These are phyloP conservation scores for Desmodus rotundus DNA, from an alignment of 2,113 vertebrate genomes.

Conservation along the genomic window DNA sequence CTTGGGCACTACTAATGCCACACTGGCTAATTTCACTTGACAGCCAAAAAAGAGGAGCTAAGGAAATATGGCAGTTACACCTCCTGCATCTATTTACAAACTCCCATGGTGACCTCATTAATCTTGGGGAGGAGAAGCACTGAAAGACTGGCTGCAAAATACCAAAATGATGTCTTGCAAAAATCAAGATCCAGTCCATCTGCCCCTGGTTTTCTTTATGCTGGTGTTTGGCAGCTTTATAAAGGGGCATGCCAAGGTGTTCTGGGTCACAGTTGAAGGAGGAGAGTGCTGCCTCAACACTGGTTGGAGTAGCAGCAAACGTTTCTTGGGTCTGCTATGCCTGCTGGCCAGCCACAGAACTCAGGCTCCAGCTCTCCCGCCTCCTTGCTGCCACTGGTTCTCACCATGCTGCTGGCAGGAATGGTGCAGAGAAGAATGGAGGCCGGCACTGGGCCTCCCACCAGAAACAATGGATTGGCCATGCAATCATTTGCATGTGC, in stretches of 20 bases:
- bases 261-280: neutral
- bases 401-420: neutral
- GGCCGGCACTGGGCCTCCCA: neutral
- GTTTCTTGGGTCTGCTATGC: neutral
- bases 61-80: constrained; percentile 78
- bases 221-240: neutral
- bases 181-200: constrained; percentile 25
- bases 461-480: neutral
- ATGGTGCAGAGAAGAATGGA: neutral
- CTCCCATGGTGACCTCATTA: constrained; percentile 63
- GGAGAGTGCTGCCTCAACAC: neutral
- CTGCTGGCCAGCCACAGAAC: neutral
- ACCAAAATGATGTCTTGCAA: constrained; percentile 35
- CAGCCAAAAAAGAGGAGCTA: constrained; percentile 75
- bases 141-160: constrained; percentile 28
- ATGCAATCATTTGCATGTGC: neutral
- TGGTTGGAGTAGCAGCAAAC: neutral
- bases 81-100: constrained; percentile 71
- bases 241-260: neutral
- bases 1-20: constrained; percentile 77
- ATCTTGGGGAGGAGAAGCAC: constrained; percentile 56
- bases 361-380: neutral
- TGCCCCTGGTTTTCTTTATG: constrained; percentile 23
- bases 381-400: neutral
- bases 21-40: constrained; percentile 82